Evolutionary conservation across 2,888 invertebrate species (phyloP).

Genomic region (Rotaria sp.): DNA sequence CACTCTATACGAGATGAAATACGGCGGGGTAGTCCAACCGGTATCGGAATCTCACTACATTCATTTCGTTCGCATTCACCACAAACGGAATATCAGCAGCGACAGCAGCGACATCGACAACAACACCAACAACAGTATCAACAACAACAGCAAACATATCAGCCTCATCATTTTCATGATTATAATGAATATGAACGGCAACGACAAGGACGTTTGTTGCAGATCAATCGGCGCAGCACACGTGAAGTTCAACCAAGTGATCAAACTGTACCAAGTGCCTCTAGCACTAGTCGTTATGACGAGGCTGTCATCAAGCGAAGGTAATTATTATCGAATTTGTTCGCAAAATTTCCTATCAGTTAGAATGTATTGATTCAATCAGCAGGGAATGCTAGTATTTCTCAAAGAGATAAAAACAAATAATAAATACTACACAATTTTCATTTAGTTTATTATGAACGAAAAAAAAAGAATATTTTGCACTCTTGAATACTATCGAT

Average conservation of each 20-base stretch:
- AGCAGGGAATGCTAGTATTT: too few relatives aligned
- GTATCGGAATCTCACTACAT: not conserved
- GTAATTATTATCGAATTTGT: not conserved
- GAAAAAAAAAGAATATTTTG: too few relatives aligned
- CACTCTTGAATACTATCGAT: too few relatives aligned
- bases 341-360: too few relatives aligned
- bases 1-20: not conserved
- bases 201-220: not conserved
- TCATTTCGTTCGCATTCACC: not conserved
- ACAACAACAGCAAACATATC: not conserved
- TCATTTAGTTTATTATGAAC: too few relatives aligned
- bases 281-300: conserved; percentile 17
- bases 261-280: not conserved
- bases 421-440: too few relatives aligned
- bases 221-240: conserved; percentile 35
- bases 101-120: too few relatives aligned
- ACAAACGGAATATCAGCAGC: not conserved
- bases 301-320: conserved; percentile 38
- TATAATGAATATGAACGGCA: not conserved
- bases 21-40: not conserved
- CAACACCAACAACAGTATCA: too few relatives aligned
- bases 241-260: conserved; percentile 35
- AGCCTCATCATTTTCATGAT: conserved; percentile 1
- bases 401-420: too few relatives aligned
- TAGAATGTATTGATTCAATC: too few relatives aligned